A percentile compares a stretch with the other conserved stretches of the same genome.
Conservation (phyloP, 2,113 vertebrate species). For the Nothobranchius furzeri region DNA sequence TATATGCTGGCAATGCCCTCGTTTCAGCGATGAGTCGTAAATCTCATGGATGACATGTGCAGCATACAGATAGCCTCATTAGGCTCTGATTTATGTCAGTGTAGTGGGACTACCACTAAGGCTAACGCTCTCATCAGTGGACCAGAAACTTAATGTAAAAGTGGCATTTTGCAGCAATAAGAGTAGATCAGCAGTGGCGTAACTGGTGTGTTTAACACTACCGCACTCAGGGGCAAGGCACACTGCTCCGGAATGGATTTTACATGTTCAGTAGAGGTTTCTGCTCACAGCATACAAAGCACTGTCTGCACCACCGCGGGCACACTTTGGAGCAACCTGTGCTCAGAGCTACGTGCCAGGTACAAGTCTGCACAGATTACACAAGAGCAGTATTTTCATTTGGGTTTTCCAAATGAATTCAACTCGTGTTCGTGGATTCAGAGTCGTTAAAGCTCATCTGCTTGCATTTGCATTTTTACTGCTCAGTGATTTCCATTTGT, state of each 20-base stretch:
- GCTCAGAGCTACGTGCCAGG: slow-evolving; percentile 8
- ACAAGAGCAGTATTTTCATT: background rate
- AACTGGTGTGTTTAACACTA: slow-evolving; percentile 2
- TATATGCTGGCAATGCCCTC: background rate
- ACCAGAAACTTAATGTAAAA: slow-evolving; percentile 27
- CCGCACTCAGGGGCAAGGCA: slow-evolving; percentile 3
- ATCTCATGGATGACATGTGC: slow-evolving; percentile 37
- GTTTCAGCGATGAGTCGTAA: slow-evolving; percentile 24
- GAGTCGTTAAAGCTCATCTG: background rate
- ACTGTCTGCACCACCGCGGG: slow-evolving; percentile 20
- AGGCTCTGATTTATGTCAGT: slow-evolving; percentile 53
- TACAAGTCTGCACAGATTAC: slow-evolving; percentile 8
- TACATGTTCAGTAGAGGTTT: slow-evolving; percentile 35
- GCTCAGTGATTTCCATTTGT: background rate
- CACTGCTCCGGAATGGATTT: slow-evolving; percentile 2
- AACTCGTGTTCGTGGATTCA: background rate
- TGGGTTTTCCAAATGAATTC: slow-evolving; percentile 11
- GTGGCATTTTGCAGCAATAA: slow-evolving; percentile 5
- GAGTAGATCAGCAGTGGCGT: background rate
- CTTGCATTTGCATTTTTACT: slow-evolving; percentile 12
- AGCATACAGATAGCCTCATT: slow-evolving; percentile 62
- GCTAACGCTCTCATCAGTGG: slow-evolving; percentile 17
- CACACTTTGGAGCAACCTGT: slow-evolving; percentile 14
- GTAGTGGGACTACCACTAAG: slow-evolving; percentile 4
- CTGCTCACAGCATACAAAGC: slow-evolving; percentile 42